Evolutionary conservation across 2,113 vertebrate genomes (phyloP).

Genomic region (Nansenia antarctica): DNA sequence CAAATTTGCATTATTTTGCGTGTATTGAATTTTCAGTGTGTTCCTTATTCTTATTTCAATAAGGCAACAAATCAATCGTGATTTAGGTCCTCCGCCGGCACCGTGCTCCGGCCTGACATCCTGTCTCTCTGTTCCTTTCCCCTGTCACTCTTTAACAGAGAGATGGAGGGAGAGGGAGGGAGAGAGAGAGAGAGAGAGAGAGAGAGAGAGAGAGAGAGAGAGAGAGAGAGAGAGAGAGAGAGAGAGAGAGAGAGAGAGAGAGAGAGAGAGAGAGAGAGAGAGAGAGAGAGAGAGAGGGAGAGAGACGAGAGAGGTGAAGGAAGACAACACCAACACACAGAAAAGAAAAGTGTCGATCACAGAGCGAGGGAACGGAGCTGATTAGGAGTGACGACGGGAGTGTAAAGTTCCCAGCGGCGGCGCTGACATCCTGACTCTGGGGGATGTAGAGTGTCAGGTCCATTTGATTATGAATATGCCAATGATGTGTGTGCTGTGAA

Average conservation of each 20-base stretch:
- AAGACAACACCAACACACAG: neutral
- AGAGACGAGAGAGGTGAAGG: neutral
- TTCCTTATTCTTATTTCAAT: conserved; percentile 66
- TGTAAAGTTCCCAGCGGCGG: conserved; percentile 79
- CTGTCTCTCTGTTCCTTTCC: conserved; percentile 65
- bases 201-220: neutral
- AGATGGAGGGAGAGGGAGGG: neutral
- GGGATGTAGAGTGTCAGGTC: conserved; percentile 71
- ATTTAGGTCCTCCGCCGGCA: conserved; percentile 55
- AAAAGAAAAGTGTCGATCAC: conserved; percentile 51
- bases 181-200: conserved; percentile 10
- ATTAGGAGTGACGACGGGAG: conserved; percentile 82
- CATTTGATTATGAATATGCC: conserved; percentile 73
- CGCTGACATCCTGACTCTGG: conserved; percentile 61
- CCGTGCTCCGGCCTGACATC: conserved; percentile 61
- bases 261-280: neutral
- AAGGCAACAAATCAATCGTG: conserved; percentile 70
- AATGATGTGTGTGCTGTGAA: conserved; percentile 55
- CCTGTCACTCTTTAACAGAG: conserved; percentile 51
- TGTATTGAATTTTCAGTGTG: conserved; percentile 69
- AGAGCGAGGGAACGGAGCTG: conserved; percentile 70
- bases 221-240: neutral
- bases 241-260: conserved; percentile 1
- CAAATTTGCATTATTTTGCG: conserved; percentile 75
- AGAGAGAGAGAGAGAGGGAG: neutral